Base-by-base conservation (phyloP, 1,140 invertebrate genomes). In the Brachionus angularis region DNA sequence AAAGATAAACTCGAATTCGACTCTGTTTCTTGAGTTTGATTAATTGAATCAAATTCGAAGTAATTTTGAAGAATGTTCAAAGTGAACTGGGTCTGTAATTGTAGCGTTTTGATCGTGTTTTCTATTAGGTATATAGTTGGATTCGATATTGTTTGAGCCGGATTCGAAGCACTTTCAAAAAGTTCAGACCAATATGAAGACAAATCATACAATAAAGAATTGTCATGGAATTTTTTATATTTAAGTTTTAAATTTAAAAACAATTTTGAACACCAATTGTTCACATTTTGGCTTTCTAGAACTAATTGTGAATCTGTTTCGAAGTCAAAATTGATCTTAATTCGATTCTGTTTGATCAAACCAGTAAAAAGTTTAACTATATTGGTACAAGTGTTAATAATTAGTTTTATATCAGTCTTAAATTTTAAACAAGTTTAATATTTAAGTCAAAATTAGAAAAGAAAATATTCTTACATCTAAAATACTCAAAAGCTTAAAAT, bases 91-190 rank as follows among this genome's bases (percentile, higher is more conserved):
- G 33, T 25, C 39, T 58, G 53, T 12, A 58, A 34, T 25, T 58
- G 53, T 14, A 58, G 53, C 12, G 39, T 36, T 58, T 58, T 58
- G 16, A 36, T 18, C 2, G 53, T 58, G 12, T 58, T 58, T 58
- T 58, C 53, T 12, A 58, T 39, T 12, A 39, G 34, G 27, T 58
- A 58, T 2, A 16, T 5, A 3, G 53, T 58, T 7, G 53, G 53
- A 2, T 36, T 31, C 39, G 36, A 34, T 21, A 23, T 33, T n/a
- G 27, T 7, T 36, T 58, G 53, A n/a, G 33, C 21, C 39, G 23
- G 33, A 10, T 21, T 36, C 12, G 34, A 39, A 23, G 23, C 5
- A 3, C 23, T 29, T 2, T 58, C 33, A 34, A 39, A 23, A 18
- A 58, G 18, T 18, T 58, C 27, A 5, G 34, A 21, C 53, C 53